phyloP scores from a whole-genome alignment of 2,797 vertebrate species.

The Chrysolophus pictus region DNA sequence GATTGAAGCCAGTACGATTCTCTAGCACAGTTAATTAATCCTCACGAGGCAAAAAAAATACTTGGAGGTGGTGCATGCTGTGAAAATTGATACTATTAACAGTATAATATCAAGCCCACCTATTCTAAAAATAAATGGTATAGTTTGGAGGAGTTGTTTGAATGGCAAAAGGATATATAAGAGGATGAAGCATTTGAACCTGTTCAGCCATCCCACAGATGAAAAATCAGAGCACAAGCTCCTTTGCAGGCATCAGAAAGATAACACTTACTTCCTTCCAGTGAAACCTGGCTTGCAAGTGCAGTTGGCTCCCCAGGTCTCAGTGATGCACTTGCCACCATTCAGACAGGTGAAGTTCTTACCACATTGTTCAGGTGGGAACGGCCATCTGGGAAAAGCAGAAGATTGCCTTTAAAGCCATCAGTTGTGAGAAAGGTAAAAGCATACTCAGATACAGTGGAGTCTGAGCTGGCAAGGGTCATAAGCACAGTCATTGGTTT shows the following conservation, averaged over 20 bases:
- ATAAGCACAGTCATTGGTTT: background rate
- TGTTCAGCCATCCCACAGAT: background rate
- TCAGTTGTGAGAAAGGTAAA: background rate
- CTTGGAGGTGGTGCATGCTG: rapidly evolving
- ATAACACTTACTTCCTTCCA: constrained; percentile 83
- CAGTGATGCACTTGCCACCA: constrained; percentile 82
- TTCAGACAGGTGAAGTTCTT: constrained; percentile 84
- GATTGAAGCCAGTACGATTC: background rate
- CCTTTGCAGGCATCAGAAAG: background rate
- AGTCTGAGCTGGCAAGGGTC: rapidly evolving
- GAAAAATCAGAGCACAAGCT: rapidly evolving
- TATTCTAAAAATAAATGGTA: background rate
- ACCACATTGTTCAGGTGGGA: constrained; percentile 85
- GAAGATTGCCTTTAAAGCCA: background rate
- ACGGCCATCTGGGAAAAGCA: constrained; percentile 82
- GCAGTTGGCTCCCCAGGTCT: constrained; percentile 88
- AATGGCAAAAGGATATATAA: background rate
- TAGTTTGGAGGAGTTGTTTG: background rate
- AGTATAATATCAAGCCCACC: background rate
- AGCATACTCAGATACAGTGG: rapidly evolving
- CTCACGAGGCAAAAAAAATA: background rate
- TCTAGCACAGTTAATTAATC: background rate
- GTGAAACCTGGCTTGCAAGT: constrained; percentile 88
- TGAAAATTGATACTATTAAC: background rate
- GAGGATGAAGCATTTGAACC: background rate